phyloP scores from a whole-genome alignment of 2,797 vertebrate species.

The Lagocephalus sceleratus region DNA sequence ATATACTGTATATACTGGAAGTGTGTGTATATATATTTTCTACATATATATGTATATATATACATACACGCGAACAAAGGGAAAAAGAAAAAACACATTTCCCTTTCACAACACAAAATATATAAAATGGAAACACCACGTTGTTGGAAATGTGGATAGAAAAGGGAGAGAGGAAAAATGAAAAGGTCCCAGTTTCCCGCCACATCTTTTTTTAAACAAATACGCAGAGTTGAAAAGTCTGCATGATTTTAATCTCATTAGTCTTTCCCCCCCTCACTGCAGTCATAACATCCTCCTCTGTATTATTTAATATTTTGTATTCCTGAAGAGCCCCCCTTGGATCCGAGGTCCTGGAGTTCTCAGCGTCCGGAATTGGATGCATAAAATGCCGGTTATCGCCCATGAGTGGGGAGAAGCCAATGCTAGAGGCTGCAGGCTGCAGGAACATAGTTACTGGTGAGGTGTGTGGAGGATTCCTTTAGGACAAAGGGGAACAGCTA shows the following conservation, averaged over 20 bases:
- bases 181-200: conserved; percentile 84
- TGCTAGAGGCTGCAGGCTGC: conserved; percentile 46
- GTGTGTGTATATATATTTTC: no score
- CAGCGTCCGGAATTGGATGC: conserved; percentile 50
- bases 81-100: conserved; percentile 84
- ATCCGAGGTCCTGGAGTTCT: conserved; percentile 55
- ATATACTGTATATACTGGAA: conserved; percentile 19
- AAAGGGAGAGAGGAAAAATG: conserved; percentile 83
- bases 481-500: conserved; percentile 58
- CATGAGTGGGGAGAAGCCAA: conserved; percentile 47
- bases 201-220: conserved; percentile 71
- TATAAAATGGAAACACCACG: conserved; percentile 97
- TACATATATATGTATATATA: neutral
- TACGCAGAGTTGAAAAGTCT: conserved; percentile 86
- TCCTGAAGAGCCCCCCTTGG: conserved; percentile 1
- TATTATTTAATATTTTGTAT: conserved; percentile 4
- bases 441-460: conserved; percentile 44
- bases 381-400: conserved; percentile 69
- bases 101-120: conserved; percentile 98
- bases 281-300: conserved; percentile 69
- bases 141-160: conserved; percentile 85
- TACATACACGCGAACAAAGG: conserved; percentile 58
- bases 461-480: conserved; percentile 47
- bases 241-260: conserved; percentile 88
- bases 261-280: conserved; percentile 78